These are phyloP conservation scores for Plotosus lineatus DNA, from an alignment of 2,113 vertebrate genomes.

Conservation along the genomic window DNA sequence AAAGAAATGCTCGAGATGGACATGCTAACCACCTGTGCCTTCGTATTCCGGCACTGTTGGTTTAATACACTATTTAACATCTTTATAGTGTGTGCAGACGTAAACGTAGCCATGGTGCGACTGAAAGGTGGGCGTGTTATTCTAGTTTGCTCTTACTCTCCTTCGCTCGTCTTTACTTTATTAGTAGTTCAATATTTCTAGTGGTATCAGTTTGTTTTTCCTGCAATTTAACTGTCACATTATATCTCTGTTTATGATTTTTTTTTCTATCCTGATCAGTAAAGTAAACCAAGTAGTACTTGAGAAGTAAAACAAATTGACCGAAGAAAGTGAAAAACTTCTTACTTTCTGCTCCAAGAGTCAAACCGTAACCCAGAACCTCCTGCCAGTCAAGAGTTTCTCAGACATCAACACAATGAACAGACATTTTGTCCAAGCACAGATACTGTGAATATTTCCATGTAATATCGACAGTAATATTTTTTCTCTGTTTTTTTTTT, in stretches of 20 bases:
- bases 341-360: not conserved
- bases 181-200: not conserved
- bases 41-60: not conserved
- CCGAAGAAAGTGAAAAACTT: not conserved
- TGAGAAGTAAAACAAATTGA: not conserved
- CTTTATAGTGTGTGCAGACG: not conserved
- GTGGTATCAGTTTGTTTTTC: not conserved
- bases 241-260: not conserved
- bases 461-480: not conserved
- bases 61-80: not conserved
- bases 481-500: not conserved
- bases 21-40: no score
- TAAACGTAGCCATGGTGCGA: not conserved
- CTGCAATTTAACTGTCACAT: not conserved
- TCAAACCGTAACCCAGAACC: not conserved
- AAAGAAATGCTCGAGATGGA: no score
- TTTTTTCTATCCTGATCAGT: not conserved
- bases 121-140: not conserved
- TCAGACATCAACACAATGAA: not conserved
- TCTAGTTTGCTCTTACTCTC: not conserved
- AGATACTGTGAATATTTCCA: not conserved
- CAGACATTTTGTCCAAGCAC: not conserved
- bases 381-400: not conserved
- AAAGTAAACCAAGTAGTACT: not conserved
- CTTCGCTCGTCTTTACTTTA: not conserved